phyloP scores from a whole-genome alignment of 35 echinoderm and acorn worm genomes.

The Ophioderma brevispina region DNA sequence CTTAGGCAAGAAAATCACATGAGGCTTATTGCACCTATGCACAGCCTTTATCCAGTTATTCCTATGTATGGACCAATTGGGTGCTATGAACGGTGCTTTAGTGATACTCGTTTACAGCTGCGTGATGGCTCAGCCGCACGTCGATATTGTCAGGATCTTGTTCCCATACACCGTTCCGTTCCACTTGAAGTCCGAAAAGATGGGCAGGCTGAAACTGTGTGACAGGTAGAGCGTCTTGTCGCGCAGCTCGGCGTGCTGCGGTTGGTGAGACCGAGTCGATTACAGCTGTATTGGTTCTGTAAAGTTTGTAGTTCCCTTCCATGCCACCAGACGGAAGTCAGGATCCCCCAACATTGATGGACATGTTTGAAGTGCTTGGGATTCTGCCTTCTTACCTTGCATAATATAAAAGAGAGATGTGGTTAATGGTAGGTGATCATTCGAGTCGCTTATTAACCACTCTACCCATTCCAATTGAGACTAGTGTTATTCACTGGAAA shows the following conservation, averaged over 20 bases:
- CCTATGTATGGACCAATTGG: conserved; percentile 89
- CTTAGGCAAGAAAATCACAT: conserved; percentile 1
- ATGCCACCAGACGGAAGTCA: conserved; percentile 88
- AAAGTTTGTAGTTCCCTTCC: conserved; percentile 96
- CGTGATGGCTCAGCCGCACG: conserved; percentile 79
- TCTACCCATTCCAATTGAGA: no score
- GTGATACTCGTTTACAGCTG: conserved; percentile 86
- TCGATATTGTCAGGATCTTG: conserved; percentile 79
- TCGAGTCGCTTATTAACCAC: no score
- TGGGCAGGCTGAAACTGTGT: conserved; percentile 83
- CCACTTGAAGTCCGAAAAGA: conserved; percentile 75
- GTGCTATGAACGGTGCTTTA: conserved; percentile 81
- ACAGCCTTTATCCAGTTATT: conserved; percentile 99
- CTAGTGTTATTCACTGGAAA: no score
- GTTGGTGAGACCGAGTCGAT: conserved; percentile 85
- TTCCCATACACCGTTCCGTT: conserved; percentile 85
- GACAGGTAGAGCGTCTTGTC: conserved; percentile 84
- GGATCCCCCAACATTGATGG: conserved; percentile 5
- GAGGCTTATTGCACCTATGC: conserved; percentile 93
- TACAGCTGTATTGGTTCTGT: conserved; percentile 86
- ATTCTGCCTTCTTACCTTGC: no score
- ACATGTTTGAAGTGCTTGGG: not conserved
- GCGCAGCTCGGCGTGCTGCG: conserved; percentile 91
- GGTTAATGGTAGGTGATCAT: no score
- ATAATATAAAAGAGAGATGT: no score